Evolutionary conservation across 2,113 vertebrate species (phyloP).

Genomic region (Leptobrachium leishanense): DNA sequence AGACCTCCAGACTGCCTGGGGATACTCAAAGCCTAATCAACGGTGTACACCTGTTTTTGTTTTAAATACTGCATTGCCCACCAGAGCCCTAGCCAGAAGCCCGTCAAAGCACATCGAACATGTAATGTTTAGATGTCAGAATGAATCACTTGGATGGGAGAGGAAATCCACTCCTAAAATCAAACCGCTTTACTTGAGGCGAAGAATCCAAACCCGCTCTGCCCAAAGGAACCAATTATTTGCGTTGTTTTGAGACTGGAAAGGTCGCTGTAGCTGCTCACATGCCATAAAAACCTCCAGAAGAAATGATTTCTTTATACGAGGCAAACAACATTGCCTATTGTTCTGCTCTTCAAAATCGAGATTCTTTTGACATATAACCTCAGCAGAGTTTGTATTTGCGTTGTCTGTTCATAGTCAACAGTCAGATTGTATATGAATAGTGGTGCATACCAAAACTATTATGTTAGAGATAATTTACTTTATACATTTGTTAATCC

Average conservation of each 20-base stretch:
- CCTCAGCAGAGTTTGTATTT: no score
- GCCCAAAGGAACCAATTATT: constrained; percentile 65
- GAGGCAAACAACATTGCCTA: background rate
- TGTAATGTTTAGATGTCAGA: constrained; percentile 62
- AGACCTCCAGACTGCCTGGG: constrained; percentile 54
- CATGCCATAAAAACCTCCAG: constrained; percentile 3
- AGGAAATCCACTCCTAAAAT: constrained; percentile 58
- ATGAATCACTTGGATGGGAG: constrained; percentile 64
- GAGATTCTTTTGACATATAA: background rate
- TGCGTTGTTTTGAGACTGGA: constrained; percentile 57
- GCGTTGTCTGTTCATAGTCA: no score
- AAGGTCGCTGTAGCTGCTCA: constrained; percentile 43
- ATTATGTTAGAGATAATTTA: no score
- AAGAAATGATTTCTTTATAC: constrained; percentile 36
- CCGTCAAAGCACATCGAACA: constrained; percentile 53
- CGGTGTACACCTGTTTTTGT: constrained; percentile 68
- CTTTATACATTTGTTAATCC: no score
- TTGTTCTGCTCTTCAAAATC: background rate
- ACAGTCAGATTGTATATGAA: no score
- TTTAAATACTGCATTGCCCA: constrained; percentile 61
- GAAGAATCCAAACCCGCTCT: constrained; percentile 56
- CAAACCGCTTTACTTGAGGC: constrained; percentile 62
- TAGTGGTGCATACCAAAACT: no score
- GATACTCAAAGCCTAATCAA: constrained; percentile 55
- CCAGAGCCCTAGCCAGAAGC: constrained; percentile 52